Base-by-base conservation (phyloP, 2,888 invertebrate species). In the Sceliomorpha sp. region DNA sequence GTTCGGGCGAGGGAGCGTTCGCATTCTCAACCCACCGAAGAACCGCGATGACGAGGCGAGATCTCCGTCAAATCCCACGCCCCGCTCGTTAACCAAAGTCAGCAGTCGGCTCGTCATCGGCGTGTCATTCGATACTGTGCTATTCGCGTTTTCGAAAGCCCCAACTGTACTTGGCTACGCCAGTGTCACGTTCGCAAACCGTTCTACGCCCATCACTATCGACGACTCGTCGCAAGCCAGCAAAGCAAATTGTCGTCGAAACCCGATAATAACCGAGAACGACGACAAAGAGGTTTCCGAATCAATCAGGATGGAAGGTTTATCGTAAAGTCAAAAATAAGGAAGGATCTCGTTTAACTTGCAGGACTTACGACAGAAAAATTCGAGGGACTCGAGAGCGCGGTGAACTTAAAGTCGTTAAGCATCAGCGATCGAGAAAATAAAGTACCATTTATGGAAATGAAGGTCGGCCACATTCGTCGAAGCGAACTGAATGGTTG, bases 81-180 rank as follows among this genome's bases (percentile, higher is more conserved):
- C 84, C 83, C 80, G 84, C 87, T 88, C 88, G 88, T 88, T 88
- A 88, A 82, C 82, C 84, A 64, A 80, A 88, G 86, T 88, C 88
- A 88, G 88, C 88, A 88, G 82, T 81, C 76, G 67, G 83, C 84
- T 85, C 87, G 85, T 88, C 88, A 88, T 88, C 88, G 87, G 84
- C 83, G 82, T 87, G 87, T 87, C 87, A 87, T 88, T 86, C 84
- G 81, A 80, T 81, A 80, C 79, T 75, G 79, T 75, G 76, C 67
- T 63, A 70, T 73, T 70, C 73, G 70, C 73, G 72, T 74, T 74
- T 45, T 69, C 70, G 60, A 36, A 59, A 44, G 29, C 50, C 44
- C 60, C 64, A 42, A 36, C 60, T 59, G 56, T 63, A 56, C 72
- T 64, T 72, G 56, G 66, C 63, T 67, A 56, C 66, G 58, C 69